Evolutionary conservation across 2,113 vertebrate species (phyloP), one percentile per base, ranked within the genome.

Genomic region (Gallinago paraguaiae): DNA sequence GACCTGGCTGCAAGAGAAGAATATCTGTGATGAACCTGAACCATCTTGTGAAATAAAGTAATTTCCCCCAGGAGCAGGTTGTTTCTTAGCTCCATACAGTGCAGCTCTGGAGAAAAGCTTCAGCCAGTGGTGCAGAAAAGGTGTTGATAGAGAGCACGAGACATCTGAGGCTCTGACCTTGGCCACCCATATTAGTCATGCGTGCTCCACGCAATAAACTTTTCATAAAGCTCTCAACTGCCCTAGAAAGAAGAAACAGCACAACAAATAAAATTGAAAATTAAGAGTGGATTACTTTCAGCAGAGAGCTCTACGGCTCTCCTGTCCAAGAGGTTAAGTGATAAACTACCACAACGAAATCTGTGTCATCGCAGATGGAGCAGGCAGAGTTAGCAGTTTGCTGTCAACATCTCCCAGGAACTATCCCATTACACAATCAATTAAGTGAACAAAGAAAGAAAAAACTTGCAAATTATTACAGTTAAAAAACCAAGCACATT

Each of bases 51-150:
- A 94, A 86, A 82, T 23, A 39, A 68, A 78, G 25, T 63, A 35
- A 87, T 92, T 96, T 96, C 90, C 92, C 88, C 77, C 23, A 86
- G 82, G 94, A 95, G 3, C 3, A 27, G 50, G 39, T 12, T 65
- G 80, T 54, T 92, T 43, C 76, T 41, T 33, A 60, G 88, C 57
- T 61, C n/a, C 85, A 82, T 9, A 54, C 69, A 60, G 69, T 2
- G 25, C 56, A 86, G 76, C 93, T 43, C 89, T 69, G 70, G 71
- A 90, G 94, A 59, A 60, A 51, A 84, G 65, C 57, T 31, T 18
- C 94, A 93, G 82, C 43, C 82, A 90, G 83, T 72, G 74, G 50
- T 2, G 46, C 67, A 86, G 93, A 79, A 81, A 64, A 94, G 95
- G 91, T 83, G 94, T 70, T 92, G 89, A 77, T 45, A 17, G 83